These are phyloP conservation scores for Dinocampus coccinellae DNA, from an alignment of 2,888 invertebrate species.

Conservation along the genomic window DNA sequence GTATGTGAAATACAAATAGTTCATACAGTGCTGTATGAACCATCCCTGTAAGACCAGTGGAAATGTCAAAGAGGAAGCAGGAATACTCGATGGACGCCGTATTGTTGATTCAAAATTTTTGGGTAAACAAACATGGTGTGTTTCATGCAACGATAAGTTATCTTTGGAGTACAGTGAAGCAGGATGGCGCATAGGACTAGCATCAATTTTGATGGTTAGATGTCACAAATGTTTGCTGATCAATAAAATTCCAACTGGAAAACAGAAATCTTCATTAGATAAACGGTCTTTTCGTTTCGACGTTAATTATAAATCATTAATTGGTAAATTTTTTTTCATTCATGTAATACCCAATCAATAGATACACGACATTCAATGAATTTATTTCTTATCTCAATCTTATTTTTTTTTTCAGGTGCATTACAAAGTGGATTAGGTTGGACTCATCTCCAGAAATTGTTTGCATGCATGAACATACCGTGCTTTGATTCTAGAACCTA, in stretches of 20 bases:
- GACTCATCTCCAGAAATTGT: conserved; percentile 13
- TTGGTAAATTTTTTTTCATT: neutral
- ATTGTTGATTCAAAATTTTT: conserved; percentile 22
- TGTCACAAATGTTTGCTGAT: conserved; percentile 30
- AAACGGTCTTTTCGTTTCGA: neutral
- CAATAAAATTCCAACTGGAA: conserved; percentile 30
- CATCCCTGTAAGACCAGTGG: too few relatives aligned
- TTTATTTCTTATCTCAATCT: neutral
- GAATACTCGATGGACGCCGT: conserved; percentile 20
- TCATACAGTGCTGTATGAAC: too few relatives aligned
- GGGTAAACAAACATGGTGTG: conserved; percentile 24
- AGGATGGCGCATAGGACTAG: conserved; percentile 29
- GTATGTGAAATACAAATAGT: too few relatives aligned
- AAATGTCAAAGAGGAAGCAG: neutral
- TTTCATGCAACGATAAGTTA: conserved; percentile 26
- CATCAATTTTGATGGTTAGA: conserved; percentile 23
- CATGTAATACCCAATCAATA: neutral
- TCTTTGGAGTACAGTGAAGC: conserved; percentile 22
- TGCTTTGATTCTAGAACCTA: neutral
- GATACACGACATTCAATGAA: neutral
- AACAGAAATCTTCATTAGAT: conserved; percentile 3
- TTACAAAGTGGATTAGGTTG: conserved; percentile 24
- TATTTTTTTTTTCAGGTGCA: conserved; percentile 10
- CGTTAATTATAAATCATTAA: neutral
- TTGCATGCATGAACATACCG: conserved; percentile 18